Conservation (phyloP, 2,888 invertebrate species). For the Actias luna region DNA sequence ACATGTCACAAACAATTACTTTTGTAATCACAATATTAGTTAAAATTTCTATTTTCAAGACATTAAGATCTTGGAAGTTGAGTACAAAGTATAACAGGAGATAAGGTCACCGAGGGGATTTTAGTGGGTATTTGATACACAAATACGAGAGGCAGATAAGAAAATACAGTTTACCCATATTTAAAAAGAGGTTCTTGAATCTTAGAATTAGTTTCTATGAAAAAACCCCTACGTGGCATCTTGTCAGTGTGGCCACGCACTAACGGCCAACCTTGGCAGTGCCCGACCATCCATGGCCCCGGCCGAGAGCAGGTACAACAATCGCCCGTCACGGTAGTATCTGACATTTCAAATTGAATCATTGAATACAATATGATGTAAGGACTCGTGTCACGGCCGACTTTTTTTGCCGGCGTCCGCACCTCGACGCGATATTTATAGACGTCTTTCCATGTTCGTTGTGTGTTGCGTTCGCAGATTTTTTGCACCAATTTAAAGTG, state of each 20-base stretch:
- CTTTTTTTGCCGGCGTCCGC: slow-evolving; percentile 22
- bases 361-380: slow-evolving; percentile 25
- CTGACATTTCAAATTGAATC: slow-evolving; percentile 25
- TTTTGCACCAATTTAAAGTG: slow-evolving; percentile 8
- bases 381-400: slow-evolving; percentile 27
- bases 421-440: background rate
- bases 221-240: background rate
- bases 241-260: background rate
- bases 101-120: no score
- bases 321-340: slow-evolving; percentile 16
- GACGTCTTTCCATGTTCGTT: background rate
- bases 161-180: no score
- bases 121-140: no score
- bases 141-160: no score
- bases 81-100: no score
- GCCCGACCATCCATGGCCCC: slow-evolving; percentile 24
- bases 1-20: no score
- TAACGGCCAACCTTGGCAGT: slow-evolving; percentile 28
- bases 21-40: no score
- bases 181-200: no score
- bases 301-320: slow-evolving; percentile 16
- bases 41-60: no score
- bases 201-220: background rate
- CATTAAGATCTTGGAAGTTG: no score
- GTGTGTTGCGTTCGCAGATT: background rate